Evolutionary conservation across 2,797 vertebrate species (phyloP), one percentile per base, ranked within the genome.

Genomic region (Astyanax mexicanus): DNA sequence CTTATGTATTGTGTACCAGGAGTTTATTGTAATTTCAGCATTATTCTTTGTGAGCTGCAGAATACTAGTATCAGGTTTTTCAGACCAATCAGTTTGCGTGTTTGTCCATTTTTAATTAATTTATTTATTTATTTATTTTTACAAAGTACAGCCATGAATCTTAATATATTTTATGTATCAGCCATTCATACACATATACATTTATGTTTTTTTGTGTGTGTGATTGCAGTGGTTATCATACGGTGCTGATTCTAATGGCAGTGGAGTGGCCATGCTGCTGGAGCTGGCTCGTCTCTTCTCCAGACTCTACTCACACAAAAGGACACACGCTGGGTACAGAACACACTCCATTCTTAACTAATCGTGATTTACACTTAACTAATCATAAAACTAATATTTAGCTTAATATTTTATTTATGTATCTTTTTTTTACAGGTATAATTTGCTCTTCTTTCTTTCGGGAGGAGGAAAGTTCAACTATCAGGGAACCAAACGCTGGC

Each of bases 381-480:
- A 23, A 49, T 17, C 21, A 23, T 27, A 27, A 5, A 32, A 29
- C 32, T n/a, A n/a, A n/a, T n/a, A n/a, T n/a, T n/a, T n/a, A n/a
- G n/a, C n/a, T n/a, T n/a, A n/a, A n/a, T n/a, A n/a, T n/a, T n/a
- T n/a, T n/a, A n/a, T n/a, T n/a, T n/a, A n/a, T n/a, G n/a, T n/a
- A n/a, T n/a, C n/a, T n/a, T n/a, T n/a, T n/a, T n/a, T n/a, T 37
- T 13, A 47, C 21, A 99, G 98, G 86, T 99, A 98, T 86, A 99
- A 99, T 81, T 90, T 99, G 81, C 90, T 99, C 69, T 99, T 99
- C 91, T 99, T 99, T 77, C 93, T 98, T 0, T 99, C 98, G 0
- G 98, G 98, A 75, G 98, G 98, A n/a, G 98, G 98, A 17, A 99
- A 99, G 84, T 99, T 99, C 83, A 99, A 99, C 91, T 99, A 98